These are phyloP conservation scores for Drosophila lacertosa DNA, from an alignment of 1,140 invertebrate genomes.

Conservation along the genomic window DNA sequence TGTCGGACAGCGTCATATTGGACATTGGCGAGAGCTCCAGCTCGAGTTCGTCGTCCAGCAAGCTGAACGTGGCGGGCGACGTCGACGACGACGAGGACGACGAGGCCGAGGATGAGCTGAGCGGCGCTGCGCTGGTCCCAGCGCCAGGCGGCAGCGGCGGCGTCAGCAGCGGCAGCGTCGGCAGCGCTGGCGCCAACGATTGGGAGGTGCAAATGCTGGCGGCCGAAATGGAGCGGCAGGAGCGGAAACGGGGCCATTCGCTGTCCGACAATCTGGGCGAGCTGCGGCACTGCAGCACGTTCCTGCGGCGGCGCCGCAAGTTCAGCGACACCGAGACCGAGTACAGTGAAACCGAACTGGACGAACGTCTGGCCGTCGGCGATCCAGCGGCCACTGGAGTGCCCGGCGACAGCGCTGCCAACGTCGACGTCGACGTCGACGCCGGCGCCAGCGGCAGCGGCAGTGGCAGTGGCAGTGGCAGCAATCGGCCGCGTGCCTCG, in stretches of 20 bases:
- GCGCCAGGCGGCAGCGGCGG: conserved; percentile 3
- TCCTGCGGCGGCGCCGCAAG: conserved; percentile 70
- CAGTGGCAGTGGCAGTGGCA: conserved; percentile 37
- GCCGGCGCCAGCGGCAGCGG: neutral
- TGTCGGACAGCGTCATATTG: conserved; percentile 77
- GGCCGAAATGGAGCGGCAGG: conserved; percentile 88
- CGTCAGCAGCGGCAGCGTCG: conserved; percentile 10
- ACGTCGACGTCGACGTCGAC: neutral
- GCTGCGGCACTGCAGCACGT: conserved; percentile 62
- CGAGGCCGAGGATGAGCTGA: conserved; percentile 41
- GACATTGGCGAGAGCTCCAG: conserved; percentile 82
- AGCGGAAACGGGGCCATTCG: conserved; percentile 80
- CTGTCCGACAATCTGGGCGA: conserved; percentile 66
- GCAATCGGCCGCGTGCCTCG: conserved; percentile 70
- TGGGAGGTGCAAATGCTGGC: conserved; percentile 92
- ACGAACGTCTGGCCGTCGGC: conserved; percentile 44
- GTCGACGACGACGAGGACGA: conserved; percentile 59
- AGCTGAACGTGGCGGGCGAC: conserved; percentile 61
- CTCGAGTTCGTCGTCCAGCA: conserved; percentile 73
- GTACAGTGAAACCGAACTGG: conserved; percentile 70
- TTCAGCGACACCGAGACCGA: conserved; percentile 81
- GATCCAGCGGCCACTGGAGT: neutral
- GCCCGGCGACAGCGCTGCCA: neutral
- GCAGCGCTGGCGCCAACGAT: conserved; percentile 83
- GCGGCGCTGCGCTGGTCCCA: conserved; percentile 28